Base-by-base conservation (phyloP, 2,797 vertebrate genomes). In the Poecilia velifera region DNA sequence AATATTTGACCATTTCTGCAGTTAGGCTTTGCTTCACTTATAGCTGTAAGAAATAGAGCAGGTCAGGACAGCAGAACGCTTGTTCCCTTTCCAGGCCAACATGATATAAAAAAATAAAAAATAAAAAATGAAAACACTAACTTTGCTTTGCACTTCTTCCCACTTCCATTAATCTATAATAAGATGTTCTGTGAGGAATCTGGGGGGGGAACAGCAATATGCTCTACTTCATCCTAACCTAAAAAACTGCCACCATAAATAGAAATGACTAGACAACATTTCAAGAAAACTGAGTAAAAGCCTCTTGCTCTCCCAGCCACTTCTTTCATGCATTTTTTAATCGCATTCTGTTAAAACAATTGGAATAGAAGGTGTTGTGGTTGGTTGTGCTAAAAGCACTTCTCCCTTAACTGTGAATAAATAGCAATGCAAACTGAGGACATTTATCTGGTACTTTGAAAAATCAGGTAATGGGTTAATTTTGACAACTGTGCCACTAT, bases 1-100 rank as follows among this genome's bases (percentile, higher is more conserved):
- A 45, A 51, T 8, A 75, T 34, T 70, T 55, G 72, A 76, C 39
- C 70, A 73, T 57, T 72, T 51, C 71, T 53, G 78, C 81, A 78
- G 43, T 74, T n/a, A 64, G 68, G 71, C 73, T 87, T 80, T 82
- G 85, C 79, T 88, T 86, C 81, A 87, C 82, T 88, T 86, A 18
- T 47, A 77, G 82, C 87, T 82, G 72, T 79, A 28, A 86, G 80
- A 89, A 91, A 90, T 83, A 46, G 82, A 84, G 79, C 83, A 87
- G 68, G 91, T 74, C 77, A 78, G 88, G 82, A 87, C 78, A 87
- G 78, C 36, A 49, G 82, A 84, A 84, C 7, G 62, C 77, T 80
- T 8, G 47, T 83, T 89, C 92, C 90, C 93, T 93, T 95, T 95
- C 87, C 82, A 85, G 91, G 82, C 73, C 73, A 62, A n/a, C 74